These are phyloP conservation scores for Drosophila borborema DNA, from an alignment of 2,888 invertebrate genomes.

Conservation along the genomic window DNA sequence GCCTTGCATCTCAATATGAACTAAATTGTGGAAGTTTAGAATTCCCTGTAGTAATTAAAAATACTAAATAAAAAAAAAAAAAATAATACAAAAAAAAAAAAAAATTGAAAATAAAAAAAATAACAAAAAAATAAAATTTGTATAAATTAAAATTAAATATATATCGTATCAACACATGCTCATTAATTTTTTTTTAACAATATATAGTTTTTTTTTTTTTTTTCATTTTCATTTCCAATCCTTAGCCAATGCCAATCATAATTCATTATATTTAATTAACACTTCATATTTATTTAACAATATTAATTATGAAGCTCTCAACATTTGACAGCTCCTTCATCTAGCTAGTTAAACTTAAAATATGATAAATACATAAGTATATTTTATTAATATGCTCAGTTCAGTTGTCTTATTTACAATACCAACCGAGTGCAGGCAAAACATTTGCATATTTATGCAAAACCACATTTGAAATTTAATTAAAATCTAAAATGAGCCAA, in stretches of 20 bases:
- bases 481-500: constrained; percentile 73
- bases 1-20: too few species aligned
- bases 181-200: neutral
- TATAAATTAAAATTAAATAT: neutral
- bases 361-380: constrained; percentile 6
- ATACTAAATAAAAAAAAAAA: too few species aligned
- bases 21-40: too few species aligned
- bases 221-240: neutral
- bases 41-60: too few species aligned
- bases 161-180: neutral
- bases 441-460: constrained; percentile 46
- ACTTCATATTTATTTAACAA: neutral
- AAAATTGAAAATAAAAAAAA: too few species aligned
- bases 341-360: neutral
- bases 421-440: constrained; percentile 30
- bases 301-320: constrained; percentile 1
- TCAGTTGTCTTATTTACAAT: constrained; percentile 5
- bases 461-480: constrained; percentile 70
- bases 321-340: neutral
- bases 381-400: constrained; percentile 1
- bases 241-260: neutral
- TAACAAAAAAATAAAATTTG: too few species aligned
- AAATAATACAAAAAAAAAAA: too few species aligned
- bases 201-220: neutral
- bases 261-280: neutral